Evolutionary conservation across 1,140 invertebrate genomes (phyloP).

Genomic region (Neuroterus valhalla): DNA sequence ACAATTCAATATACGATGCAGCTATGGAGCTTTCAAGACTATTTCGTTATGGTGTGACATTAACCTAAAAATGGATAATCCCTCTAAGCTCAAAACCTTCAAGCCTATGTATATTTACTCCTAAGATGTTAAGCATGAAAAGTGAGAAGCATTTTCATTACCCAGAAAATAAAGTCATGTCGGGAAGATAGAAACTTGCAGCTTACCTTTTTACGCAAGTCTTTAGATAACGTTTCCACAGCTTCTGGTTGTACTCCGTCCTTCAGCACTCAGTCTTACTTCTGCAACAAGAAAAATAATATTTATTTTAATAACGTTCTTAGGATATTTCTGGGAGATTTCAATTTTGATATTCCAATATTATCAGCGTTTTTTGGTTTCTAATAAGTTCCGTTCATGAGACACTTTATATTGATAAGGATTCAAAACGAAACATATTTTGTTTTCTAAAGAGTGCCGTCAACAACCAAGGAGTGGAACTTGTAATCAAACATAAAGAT

Average conservation of each 20-base stretch:
- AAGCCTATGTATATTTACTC: not conserved
- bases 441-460: no score
- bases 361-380: no score
- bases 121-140: not conserved
- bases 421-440: no score
- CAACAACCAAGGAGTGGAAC: no score
- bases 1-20: not conserved
- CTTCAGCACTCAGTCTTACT: slow-evolving; percentile 1
- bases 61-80: not conserved
- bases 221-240: slow-evolving; percentile 2
- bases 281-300: not conserved
- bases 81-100: not conserved
- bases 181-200: not conserved
- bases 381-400: no score
- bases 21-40: not conserved
- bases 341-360: no score
- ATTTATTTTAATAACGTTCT: no score
- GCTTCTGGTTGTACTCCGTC: not conserved
- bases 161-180: not conserved
- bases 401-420: no score
- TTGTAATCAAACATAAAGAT: no score
- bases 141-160: slow-evolving; percentile 21
- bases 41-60: not conserved
- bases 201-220: slow-evolving; percentile 22
- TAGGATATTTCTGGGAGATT: no score